Percentiles rank a stretch among this genome's conserved stretches.
Conservation (phyloP, 2,888 invertebrate genomes). For the Spilosoma lubricipeda region DNA sequence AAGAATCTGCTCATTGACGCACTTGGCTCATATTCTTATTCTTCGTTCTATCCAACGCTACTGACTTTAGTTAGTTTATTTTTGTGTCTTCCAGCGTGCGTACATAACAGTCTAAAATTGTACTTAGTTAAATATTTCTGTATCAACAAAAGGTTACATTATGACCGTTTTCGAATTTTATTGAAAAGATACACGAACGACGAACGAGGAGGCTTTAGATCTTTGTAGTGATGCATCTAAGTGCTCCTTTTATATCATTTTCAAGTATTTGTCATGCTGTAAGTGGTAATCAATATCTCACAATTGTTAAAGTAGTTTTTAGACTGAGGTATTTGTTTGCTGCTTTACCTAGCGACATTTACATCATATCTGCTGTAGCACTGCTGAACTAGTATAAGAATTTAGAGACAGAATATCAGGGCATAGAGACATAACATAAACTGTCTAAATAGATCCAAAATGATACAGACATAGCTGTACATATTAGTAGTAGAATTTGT, state of each 20-base stretch:
- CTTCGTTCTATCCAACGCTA: slow-evolving; percentile 28
- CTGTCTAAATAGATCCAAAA: neutral
- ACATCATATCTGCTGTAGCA: neutral
- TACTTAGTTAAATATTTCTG: slow-evolving; percentile 19
- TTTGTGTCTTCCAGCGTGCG: slow-evolving; percentile 25
- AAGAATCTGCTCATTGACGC: slow-evolving; percentile 50
- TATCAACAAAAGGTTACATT: neutral
- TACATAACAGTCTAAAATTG: slow-evolving; percentile 30
- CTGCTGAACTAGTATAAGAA: neutral
- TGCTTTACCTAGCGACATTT: neutral
- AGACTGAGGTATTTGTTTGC: neutral
- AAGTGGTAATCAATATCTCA: neutral
- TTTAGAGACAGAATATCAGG: neutral
- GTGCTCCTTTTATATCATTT: neutral
- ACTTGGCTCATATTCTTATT: slow-evolving; percentile 54
- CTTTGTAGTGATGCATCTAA: too few species aligned
- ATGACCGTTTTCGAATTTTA: neutral
- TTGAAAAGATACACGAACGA: neutral
- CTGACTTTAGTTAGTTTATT: slow-evolving; percentile 32
- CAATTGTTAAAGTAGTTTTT: neutral
- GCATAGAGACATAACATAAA: neutral
- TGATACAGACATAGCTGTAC: neutral
- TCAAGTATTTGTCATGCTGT: neutral
- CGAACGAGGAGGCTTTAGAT: neutral
- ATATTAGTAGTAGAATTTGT: neutral